A percentile compares a stretch with the other conserved stretches of the same genome.
Conservation (phyloP, 1,140 invertebrate species). For the Drosophila watanabei region DNA sequence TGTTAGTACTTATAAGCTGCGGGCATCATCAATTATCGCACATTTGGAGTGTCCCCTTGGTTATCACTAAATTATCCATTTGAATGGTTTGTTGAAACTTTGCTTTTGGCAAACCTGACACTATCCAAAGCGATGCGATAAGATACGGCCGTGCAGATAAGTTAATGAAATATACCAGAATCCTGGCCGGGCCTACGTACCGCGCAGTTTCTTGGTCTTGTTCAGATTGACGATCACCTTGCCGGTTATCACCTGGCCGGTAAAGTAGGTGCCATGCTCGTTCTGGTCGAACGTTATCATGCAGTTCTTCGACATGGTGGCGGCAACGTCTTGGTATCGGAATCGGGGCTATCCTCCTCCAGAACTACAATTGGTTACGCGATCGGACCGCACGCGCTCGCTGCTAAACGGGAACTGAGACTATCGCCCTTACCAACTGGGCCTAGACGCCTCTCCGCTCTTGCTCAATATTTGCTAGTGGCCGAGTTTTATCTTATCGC, state of each 20-base stretch:
- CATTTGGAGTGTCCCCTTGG: slow-evolving; percentile 45
- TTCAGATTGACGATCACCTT: slow-evolving; percentile 86
- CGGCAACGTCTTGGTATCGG: neutral
- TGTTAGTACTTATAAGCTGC: slow-evolving; percentile 19
- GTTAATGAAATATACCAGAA: neutral
- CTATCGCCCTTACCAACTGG: slow-evolving; percentile 3
- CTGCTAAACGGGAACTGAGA: slow-evolving; percentile 55
- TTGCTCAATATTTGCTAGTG: slow-evolving; percentile 12
- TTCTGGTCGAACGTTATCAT: slow-evolving; percentile 87
- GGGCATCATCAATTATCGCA: slow-evolving; percentile 59
- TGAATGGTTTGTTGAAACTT: slow-evolving; percentile 50
- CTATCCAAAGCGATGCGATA: slow-evolving; percentile 54
- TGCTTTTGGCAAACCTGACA: slow-evolving; percentile 29
- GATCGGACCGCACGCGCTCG: slow-evolving; percentile 48
- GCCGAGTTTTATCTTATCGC: slow-evolving; percentile 50
- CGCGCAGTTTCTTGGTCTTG: slow-evolving; percentile 86
- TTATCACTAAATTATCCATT: slow-evolving; percentile 63
- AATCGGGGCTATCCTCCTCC: neutral
- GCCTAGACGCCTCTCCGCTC: slow-evolving; percentile 21
- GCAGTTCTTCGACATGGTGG: slow-evolving; percentile 80
- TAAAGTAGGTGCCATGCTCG: slow-evolving; percentile 86
- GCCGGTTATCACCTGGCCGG: slow-evolving; percentile 86
- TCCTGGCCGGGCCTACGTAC: slow-evolving; percentile 57
- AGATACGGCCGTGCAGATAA: neutral
- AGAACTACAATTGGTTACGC: neutral